phyloP scores from a whole-genome alignment of 2,888 invertebrate genomes.

The Thumatha senex region DNA sequence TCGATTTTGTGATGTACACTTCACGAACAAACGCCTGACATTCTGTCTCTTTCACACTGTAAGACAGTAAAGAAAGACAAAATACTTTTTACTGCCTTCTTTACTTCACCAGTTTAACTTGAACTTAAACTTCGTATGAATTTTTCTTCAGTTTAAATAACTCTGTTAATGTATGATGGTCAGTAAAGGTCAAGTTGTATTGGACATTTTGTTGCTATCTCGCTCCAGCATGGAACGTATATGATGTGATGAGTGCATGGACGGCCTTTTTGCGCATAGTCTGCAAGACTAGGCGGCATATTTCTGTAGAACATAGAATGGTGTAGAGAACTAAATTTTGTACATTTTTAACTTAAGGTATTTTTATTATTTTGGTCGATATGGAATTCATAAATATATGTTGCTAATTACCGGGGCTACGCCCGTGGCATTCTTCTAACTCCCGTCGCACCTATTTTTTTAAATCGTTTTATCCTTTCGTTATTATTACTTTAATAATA shows the following conservation, averaged over 20 bases:
- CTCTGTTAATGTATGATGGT: conserved; percentile 17
- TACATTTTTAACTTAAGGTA: neutral
- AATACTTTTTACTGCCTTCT: conserved; percentile 50
- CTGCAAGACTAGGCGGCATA: conserved; percentile 81
- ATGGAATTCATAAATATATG: too few relatives aligned
- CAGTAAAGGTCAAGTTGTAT: conserved; percentile 26
- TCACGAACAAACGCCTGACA: conserved; percentile 45
- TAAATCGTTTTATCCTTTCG: too few relatives aligned
- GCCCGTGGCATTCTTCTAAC: too few relatives aligned
- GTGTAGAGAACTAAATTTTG: conserved; percentile 39
- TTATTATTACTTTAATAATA: too few relatives aligned
- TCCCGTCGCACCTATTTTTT: too few relatives aligned
- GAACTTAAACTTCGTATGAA: conserved; percentile 26
- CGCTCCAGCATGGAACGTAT: conserved; percentile 68
- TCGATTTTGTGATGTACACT: too few relatives aligned
- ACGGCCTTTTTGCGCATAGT: conserved; percentile 81
- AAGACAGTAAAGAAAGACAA: conserved; percentile 67
- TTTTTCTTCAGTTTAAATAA: neutral
- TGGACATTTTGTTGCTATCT: conserved; percentile 38
- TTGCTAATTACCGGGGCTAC: too few relatives aligned
- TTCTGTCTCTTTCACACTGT: conserved; percentile 51
- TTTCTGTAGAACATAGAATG: conserved; percentile 56
- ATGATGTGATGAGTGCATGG: conserved; percentile 76
- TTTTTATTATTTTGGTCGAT: neutral
- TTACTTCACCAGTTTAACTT: conserved; percentile 38